A percentile compares a stretch with the other conserved stretches of the same genome.
These are phyloP conservation scores for Neosilurus mollespiculum DNA, from an alignment of 2,797 vertebrate genomes.

Conservation along the genomic window DNA sequence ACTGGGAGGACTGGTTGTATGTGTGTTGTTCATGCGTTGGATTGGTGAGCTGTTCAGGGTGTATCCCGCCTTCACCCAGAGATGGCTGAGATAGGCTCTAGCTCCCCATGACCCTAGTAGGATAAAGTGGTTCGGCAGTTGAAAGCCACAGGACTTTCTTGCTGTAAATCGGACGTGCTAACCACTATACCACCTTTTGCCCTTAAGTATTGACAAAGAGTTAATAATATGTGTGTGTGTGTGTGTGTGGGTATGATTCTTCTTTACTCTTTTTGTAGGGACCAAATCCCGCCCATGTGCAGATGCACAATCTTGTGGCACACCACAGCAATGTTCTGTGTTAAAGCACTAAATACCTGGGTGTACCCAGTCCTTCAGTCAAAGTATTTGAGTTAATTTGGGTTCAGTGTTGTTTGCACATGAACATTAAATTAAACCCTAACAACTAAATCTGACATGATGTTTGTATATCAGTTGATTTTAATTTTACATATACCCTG, in stretches of 20 bases:
- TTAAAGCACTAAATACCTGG: slow-evolving; percentile 2
- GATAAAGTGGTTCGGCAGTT: too few relatives aligned
- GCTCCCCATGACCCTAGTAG: too few relatives aligned
- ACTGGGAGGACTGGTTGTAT: too few relatives aligned
- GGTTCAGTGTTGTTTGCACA: not conserved
- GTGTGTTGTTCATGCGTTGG: too few relatives aligned
- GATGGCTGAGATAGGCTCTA: too few relatives aligned
- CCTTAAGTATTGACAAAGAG: too few relatives aligned
- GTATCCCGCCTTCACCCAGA: too few relatives aligned
- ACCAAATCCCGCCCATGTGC: slow-evolving; percentile 24
- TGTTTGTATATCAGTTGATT: not conserved
- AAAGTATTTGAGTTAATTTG: not conserved
- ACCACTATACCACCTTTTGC: too few relatives aligned
- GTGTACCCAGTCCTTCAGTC: not conserved
- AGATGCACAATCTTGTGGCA: slow-evolving; percentile 38
- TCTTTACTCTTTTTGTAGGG: not conserved
- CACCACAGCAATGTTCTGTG: slow-evolving; percentile 9
- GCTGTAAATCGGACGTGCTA: too few relatives aligned
- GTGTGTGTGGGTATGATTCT: not conserved
- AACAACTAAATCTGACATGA: not conserved
- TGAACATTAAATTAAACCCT: not conserved
- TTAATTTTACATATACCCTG: not conserved
- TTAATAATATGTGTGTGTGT: not conserved
- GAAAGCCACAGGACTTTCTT: too few relatives aligned
- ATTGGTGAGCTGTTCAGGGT: too few relatives aligned